Percentiles rank a stretch among this genome's conserved stretches.
These are phyloP conservation scores for Pomacea maculata DNA, from an alignment of 1,140 invertebrate species.

Conservation along the genomic window DNA sequence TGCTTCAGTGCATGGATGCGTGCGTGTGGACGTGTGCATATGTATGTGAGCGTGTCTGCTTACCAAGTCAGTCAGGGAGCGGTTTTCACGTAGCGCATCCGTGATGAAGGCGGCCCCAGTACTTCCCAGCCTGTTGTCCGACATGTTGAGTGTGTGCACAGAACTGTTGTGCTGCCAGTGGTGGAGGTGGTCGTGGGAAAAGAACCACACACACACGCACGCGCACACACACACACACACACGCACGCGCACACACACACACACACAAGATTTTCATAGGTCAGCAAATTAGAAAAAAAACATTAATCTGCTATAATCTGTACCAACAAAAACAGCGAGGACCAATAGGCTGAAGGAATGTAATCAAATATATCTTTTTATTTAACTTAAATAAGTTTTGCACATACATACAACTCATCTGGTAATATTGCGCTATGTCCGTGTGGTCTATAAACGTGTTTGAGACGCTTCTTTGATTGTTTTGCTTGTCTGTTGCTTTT, in stretches of 20 bases:
- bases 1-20: not conserved
- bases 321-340: too few species aligned
- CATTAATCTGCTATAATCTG: too few species aligned
- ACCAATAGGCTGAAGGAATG: too few species aligned
- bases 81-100: conserved; percentile 27
- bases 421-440: too few species aligned
- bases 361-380: too few species aligned
- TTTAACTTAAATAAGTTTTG: too few species aligned
- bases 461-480: too few species aligned
- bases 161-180: conserved; percentile 25
- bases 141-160: conserved; percentile 27
- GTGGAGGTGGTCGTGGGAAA: not conserved
- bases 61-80: conserved; percentile 28
- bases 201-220: conserved; percentile 1
- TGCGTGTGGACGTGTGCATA: not conserved
- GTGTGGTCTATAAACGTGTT: too few species aligned
- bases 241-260: conserved; percentile 11
- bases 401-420: too few species aligned
- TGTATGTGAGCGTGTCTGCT: not conserved
- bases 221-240: not conserved
- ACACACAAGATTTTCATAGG: not conserved
- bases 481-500: too few species aligned
- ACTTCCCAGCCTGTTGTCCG: conserved; percentile 23
- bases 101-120: conserved; percentile 19
- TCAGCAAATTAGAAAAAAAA: too few species aligned